Conservation (phyloP, 2,888 invertebrate genomes). For the Ecliptopera silaceata region DNA sequence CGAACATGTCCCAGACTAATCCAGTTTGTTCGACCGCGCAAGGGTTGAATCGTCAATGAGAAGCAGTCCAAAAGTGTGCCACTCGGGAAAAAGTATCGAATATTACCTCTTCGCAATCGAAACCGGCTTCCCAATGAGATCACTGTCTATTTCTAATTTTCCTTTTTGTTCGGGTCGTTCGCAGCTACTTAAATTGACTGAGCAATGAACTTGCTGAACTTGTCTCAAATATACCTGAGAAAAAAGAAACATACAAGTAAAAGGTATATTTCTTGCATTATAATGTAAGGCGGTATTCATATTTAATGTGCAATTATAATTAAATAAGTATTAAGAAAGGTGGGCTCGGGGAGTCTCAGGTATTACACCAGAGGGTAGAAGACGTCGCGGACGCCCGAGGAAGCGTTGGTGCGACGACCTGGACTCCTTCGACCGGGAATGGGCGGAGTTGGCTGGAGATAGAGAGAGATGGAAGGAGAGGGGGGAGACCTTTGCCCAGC, state of each 20-base stretch:
- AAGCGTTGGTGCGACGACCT: no score
- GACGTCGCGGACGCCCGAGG: no score
- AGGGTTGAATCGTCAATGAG: constrained; percentile 82
- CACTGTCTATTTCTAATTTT: constrained; percentile 62
- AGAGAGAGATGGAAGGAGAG: no score
- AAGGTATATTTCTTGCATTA: background rate
- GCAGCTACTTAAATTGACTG: constrained; percentile 33
- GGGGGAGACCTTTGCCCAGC: no score
- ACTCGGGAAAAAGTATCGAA: constrained; percentile 68
- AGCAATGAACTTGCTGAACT: constrained; percentile 30
- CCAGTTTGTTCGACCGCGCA: constrained; percentile 80
- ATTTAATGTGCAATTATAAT: no score
- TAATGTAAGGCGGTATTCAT: no score
- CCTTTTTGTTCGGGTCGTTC: constrained; percentile 45
- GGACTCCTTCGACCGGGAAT: no score
- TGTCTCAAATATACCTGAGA: constrained; percentile 20
- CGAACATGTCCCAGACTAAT: constrained; percentile 79
- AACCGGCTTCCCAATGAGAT: constrained; percentile 59
- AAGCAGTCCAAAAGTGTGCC: constrained; percentile 72
- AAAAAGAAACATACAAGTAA: background rate
- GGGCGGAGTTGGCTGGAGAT: no score
- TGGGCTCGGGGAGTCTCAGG: no score
- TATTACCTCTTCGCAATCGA: constrained; percentile 70
- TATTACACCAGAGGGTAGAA: no score
- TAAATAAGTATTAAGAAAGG: no score